Percentiles rank a stretch among this genome's conserved stretches.
Evolutionary conservation across 2,113 vertebrate genomes (phyloP).

Genomic region (Aspiorhynchus laticeps): DNA sequence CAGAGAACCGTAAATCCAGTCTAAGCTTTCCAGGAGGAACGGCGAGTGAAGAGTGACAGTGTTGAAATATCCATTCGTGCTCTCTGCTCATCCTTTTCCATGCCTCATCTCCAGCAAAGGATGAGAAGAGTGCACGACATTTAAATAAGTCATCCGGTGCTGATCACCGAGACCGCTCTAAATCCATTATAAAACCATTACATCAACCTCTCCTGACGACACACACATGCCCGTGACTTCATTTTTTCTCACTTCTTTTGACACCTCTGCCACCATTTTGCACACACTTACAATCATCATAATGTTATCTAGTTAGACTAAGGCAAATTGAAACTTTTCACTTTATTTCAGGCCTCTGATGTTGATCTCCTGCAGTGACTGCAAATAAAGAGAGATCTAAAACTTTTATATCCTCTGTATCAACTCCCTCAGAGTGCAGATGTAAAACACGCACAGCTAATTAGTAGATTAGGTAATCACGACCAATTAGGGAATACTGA

Average conservation of each 20-base stretch:
- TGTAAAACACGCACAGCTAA: constrained; percentile 35
- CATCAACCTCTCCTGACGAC: constrained; percentile 27
- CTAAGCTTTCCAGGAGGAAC: constrained; percentile 36
- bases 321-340: background rate
- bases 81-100: background rate
- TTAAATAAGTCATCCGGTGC: constrained; percentile 47
- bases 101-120: constrained; percentile 27
- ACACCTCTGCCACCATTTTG: background rate
- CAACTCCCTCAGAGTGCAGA: constrained; percentile 1
- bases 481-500: constrained; percentile 30
- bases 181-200: constrained; percentile 44
- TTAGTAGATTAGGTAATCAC: constrained; percentile 37
- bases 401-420: background rate
- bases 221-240: constrained; percentile 5
- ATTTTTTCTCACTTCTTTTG: constrained; percentile 3
- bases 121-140: constrained; percentile 33
- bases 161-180: constrained; percentile 29
- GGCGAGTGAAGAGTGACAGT: background rate
- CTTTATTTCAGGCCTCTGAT: background rate
- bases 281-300: background rate
- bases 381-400: constrained; percentile 2
- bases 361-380: background rate
- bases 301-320: background rate
- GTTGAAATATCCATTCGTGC: background rate
- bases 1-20: constrained; percentile 21